Percentiles rank a stretch among this genome's conserved stretches.
These are phyloP conservation scores for Drosophila nigrodunni DNA, from an alignment of 1,140 invertebrate species.

Conservation along the genomic window DNA sequence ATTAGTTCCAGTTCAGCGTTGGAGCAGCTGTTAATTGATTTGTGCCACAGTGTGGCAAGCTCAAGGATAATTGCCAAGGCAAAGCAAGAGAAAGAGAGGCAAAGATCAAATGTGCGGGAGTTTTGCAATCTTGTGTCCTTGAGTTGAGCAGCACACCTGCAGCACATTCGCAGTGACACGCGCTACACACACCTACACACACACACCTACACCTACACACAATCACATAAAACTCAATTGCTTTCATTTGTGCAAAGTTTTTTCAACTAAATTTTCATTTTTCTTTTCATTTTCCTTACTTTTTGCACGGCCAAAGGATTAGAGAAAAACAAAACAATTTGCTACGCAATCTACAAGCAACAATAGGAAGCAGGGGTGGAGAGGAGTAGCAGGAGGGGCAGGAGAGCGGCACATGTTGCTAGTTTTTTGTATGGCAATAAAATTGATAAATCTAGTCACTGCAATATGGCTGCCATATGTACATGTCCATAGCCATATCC, in stretches of 20 bases:
- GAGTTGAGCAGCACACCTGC: conserved; percentile 43
- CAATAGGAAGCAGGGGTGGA: neutral
- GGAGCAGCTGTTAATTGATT: conserved; percentile 66
- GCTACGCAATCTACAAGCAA: conserved; percentile 59
- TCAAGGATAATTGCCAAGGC: conserved; percentile 71
- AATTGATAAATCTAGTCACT: conserved; percentile 75
- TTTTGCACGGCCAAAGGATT: conserved; percentile 55
- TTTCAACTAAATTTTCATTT: conserved; percentile 25
- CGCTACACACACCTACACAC: conserved; percentile 23
- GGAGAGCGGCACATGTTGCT: conserved; percentile 54
- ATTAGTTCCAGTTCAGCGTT: conserved; percentile 27
- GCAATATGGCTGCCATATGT: conserved; percentile 72
- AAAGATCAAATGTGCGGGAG: neutral
- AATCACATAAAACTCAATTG: conserved; percentile 66
- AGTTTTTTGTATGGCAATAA: conserved; percentile 68
- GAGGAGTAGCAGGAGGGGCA: neutral
- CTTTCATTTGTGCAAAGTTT: conserved; percentile 63
- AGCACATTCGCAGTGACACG: conserved; percentile 45
- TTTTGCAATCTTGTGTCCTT: conserved; percentile 30
- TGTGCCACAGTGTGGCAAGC: conserved; percentile 39
- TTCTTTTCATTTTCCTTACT: conserved; percentile 10
- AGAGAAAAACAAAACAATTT: conserved; percentile 66
- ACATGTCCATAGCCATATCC: conserved; percentile 35
- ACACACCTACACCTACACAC: conserved; percentile 26
- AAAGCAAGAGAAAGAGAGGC: neutral